Conservation (phyloP, 2,797 vertebrate species). For the Tapera naevia region DNA sequence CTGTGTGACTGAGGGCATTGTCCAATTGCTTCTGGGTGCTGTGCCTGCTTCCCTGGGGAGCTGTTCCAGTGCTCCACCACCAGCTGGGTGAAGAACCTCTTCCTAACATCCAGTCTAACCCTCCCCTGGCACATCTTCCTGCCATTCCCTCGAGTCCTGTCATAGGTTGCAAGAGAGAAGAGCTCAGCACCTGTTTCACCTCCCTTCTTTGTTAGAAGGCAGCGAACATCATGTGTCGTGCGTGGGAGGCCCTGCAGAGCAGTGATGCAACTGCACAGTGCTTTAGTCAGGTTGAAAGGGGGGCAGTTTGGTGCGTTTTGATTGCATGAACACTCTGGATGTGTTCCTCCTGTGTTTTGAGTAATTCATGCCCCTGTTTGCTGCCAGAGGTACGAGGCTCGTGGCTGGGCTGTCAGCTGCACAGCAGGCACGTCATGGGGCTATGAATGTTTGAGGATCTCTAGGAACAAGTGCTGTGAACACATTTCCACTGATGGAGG, state of each 20-base stretch:
- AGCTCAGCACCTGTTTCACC: too few species aligned
- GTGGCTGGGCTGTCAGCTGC: not conserved
- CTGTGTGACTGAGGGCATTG: too few species aligned
- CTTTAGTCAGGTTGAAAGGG: not conserved
- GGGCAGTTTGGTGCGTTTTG: not conserved
- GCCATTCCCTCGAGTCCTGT: too few species aligned
- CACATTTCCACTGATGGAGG: not conserved
- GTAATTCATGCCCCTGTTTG: rapidly evolving
- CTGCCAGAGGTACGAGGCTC: not conserved
- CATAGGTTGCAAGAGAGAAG: too few species aligned
- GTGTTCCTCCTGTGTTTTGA: not conserved
- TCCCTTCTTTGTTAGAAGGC: too few species aligned
- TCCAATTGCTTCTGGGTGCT: too few species aligned
- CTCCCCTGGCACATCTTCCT: too few species aligned
- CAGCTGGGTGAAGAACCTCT: too few species aligned
- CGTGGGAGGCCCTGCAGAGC: not conserved
- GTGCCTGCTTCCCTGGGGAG: too few species aligned
- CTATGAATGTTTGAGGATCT: rapidly evolving
- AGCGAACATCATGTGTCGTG: too few species aligned
- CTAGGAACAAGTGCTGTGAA: rapidly evolving
- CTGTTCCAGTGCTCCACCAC: too few species aligned
- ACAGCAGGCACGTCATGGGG: not conserved
- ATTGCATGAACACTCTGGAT: rapidly evolving
- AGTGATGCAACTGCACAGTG: rapidly evolving
- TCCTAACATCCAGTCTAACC: too few species aligned